Evolutionary conservation across 2,113 vertebrate genomes (phyloP).

Genomic region (Tyrannus savana): DNA sequence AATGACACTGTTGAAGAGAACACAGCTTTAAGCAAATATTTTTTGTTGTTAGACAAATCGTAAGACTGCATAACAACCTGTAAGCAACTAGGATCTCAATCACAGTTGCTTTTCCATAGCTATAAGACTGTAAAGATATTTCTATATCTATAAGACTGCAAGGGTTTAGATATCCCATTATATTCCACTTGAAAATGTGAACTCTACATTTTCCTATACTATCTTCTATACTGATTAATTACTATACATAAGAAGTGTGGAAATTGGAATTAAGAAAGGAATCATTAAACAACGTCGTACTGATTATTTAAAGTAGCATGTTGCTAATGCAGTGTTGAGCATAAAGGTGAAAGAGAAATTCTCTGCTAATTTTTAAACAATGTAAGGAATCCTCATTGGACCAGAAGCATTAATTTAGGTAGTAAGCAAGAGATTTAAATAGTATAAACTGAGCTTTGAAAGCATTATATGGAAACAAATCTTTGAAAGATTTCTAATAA

Average conservation of each 20-base stretch:
- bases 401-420: background rate
- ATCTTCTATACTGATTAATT: background rate
- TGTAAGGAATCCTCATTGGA: background rate
- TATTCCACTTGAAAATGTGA: background rate
- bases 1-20: background rate
- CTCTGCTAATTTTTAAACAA: background rate
- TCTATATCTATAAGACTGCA: background rate
- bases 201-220: background rate
- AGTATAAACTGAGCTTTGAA: background rate
- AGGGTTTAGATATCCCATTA: background rate
- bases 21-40: background rate
- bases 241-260: background rate
- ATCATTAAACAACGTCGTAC: background rate
- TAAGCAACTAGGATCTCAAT: background rate
- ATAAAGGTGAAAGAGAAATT: background rate
- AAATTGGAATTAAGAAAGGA: background rate
- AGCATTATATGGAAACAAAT: background rate
- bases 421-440: background rate
- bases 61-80: background rate
- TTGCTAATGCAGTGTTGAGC: background rate
- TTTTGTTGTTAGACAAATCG: background rate
- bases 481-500: background rate
- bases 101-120: background rate
- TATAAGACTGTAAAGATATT: background rate
- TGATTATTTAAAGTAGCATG: background rate